These are phyloP conservation scores for Drosophila jambulina DNA, from an alignment of 1,140 invertebrate species.

Conservation along the genomic window DNA sequence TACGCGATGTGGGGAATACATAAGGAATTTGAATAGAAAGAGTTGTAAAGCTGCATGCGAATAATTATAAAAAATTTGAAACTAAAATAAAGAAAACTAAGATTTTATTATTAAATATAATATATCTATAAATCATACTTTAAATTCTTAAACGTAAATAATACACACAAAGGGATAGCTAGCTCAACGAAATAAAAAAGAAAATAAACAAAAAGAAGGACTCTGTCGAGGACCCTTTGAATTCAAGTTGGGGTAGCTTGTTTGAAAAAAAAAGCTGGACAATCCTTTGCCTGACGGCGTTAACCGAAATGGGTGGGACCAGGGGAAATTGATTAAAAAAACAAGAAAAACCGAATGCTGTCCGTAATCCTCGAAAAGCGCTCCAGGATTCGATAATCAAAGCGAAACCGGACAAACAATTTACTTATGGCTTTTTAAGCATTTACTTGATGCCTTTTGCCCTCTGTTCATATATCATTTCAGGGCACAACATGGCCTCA, in stretches of 20 bases:
- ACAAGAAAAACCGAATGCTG: conserved; percentile 43
- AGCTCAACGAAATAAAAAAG: conserved; percentile 15
- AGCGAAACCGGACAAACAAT: conserved; percentile 24
- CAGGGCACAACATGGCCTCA: conserved; percentile 85
- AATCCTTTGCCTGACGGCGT: conserved; percentile 38
- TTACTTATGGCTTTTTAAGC: conserved; percentile 48
- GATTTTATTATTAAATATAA: background rate
- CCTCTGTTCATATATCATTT: conserved; percentile 33
- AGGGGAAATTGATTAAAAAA: conserved; percentile 77
- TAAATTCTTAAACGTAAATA: conserved; percentile 16
- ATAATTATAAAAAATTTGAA: background rate
- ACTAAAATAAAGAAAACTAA: background rate
- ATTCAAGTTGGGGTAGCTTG: conserved; percentile 16
- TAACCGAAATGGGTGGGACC: conserved; percentile 33
- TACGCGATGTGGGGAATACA: conserved; percentile 2
- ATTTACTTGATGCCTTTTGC: conserved; percentile 22
- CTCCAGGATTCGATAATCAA: conserved; percentile 45
- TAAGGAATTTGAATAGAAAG: background rate
- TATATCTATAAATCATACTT: background rate
- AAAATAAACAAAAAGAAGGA: conserved; percentile 21
- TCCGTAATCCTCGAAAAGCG: conserved; percentile 42
- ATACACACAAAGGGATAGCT: conserved; percentile 3
- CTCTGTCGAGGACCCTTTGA: conserved; percentile 39
- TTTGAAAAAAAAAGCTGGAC: conserved; percentile 44
- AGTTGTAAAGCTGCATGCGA: background rate